Base-by-base conservation (phyloP, 2,888 invertebrate species). In the Stenichneumon culpator region DNA sequence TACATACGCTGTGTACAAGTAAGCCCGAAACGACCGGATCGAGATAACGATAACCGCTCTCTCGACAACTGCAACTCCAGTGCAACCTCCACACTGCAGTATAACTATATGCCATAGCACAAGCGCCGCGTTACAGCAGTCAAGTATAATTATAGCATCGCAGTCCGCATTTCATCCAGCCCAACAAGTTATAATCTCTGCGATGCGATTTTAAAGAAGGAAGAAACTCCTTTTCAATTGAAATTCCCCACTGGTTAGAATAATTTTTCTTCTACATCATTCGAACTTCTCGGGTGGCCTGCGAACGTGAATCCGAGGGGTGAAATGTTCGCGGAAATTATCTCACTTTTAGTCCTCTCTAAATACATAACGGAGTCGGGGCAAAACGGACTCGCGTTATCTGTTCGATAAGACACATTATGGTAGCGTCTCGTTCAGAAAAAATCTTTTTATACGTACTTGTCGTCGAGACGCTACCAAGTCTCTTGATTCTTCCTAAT, bases 291-390 rank as follows among this genome's bases (percentile, higher is more conserved):
- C 9, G 32, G 67, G 6, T 11, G 32, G 57, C 19, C 54, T 74
- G 60, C 3, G 70, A 67, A 67, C 72, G 63, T 69, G 87, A 83
- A 83, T 70, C 84, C 68, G 77, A 57, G 75, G 82, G 85, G 82
- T 87, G 84, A 84, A 86, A 87, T 87, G 88, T 84, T 88, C 85
- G 70, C 68, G 67, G 81, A 88, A 87, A 86, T 88, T 87, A 75
- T 75, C 57, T 79, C 50, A 19, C 50, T 79, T 54, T 79, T 32
- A 16, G n/a, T 52, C n/a, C 32, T 67, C 72, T 78, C 36, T 39
- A 63, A 32, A 36, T 63, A 36, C 19, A 28, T 16, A 14, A 39
- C 6, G 7, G 1, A 36, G 36, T 7, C 36, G 39, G 9, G 39
- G 39, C 11, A 39, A 39, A 39, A 39, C 39, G 39, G 11, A 36